Base-by-base conservation (phyloP, 2,797 vertebrate genomes). In the Gephyroberyx darwinii region DNA sequence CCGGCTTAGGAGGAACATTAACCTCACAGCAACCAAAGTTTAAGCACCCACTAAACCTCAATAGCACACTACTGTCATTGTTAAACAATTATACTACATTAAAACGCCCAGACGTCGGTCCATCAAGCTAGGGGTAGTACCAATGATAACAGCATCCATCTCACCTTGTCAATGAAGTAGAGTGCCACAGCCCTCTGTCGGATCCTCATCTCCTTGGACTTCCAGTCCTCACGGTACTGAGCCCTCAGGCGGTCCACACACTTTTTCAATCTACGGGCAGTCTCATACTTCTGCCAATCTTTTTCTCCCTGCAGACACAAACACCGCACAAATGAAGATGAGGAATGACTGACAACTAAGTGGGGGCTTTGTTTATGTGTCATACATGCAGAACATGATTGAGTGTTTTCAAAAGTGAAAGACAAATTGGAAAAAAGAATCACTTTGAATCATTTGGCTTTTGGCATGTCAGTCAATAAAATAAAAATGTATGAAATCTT, bases 251-350 rank as follows among this genome's bases (percentile, higher is more conserved):
- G 96, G 75, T 98, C 96, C 76, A 99, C 98, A 5, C 95, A 96
- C 57, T 96, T 96, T 91, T 99, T 99, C 81, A 99, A 90, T 67
- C 95, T 92, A 55, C 97, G 95, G 55, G 98, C 98, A 0, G 93
- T 98, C 92, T 99, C 98, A 0, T 99, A 99, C 86, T 99, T 99
- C 91, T 99, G 97, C 98, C 97, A 98, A 75, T 99, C 97, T 81
- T 99, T 99, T 88, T 99, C 98, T 59, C 98, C 98, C 98, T 99
- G 91, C 33, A 70, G 61, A 69, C 10, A 57, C 17, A 65, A n/a
- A 48, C 20, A 48, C 20, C 12, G 22, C 30, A 30, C 12, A 31
- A 19, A 50, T 50, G 47, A 16, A 45, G 14, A 45, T 45, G 14
- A 45, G 43, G 43, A 14, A 45, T 16, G 16, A 45, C 13, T 16